Evolutionary conservation across 2,113 vertebrate genomes (phyloP).

Genomic region (Mesitornis unicolor): DNA sequence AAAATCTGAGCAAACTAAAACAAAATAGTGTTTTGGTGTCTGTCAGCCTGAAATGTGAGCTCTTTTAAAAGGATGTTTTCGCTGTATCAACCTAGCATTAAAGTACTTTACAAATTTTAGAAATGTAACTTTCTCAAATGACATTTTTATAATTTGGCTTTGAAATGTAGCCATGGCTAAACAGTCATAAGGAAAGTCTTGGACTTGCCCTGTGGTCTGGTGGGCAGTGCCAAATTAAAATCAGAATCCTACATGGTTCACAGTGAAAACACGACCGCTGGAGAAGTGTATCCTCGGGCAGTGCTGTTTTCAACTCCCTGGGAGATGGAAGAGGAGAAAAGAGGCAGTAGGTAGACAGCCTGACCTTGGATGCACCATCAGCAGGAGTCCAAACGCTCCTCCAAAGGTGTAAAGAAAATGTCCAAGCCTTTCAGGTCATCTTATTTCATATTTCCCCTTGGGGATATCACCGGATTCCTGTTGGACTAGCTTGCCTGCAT

Average conservation of each 20-base stretch:
- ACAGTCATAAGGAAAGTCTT: background rate
- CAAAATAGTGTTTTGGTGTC: slow-evolving; percentile 66
- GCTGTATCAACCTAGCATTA: slow-evolving; percentile 26
- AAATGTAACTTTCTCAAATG: slow-evolving; percentile 35
- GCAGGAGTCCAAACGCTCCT: background rate
- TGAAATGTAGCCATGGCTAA: background rate
- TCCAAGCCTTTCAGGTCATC: slow-evolving; percentile 3
- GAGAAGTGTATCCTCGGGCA: background rate
- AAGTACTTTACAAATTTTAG: slow-evolving; percentile 57
- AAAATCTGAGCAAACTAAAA: slow-evolving; percentile 67
- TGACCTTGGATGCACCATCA: slow-evolving; percentile 23
- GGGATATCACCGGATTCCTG: background rate
- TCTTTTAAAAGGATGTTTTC: slow-evolving; percentile 55
- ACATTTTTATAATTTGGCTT: slow-evolving; percentile 47
- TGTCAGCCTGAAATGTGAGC: slow-evolving; percentile 70
- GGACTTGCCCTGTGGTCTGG: slow-evolving; percentile 25
- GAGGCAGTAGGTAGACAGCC: slow-evolving; percentile 3
- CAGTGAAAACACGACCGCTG: background rate
- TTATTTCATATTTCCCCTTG: background rate
- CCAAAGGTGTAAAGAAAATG: slow-evolving; percentile 22
- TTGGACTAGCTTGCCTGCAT: background rate
- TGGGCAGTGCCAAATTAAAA: slow-evolving; percentile 40
- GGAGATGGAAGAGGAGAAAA: slow-evolving; percentile 37
- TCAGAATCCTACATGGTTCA: slow-evolving; percentile 10
- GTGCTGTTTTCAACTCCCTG: slow-evolving; percentile 30